Evolutionary conservation across 2,888 invertebrate genomes (phyloP), one percentile per base, ranked within the genome.

Genomic region (Pseudococcus jackbeardsleyi): DNA sequence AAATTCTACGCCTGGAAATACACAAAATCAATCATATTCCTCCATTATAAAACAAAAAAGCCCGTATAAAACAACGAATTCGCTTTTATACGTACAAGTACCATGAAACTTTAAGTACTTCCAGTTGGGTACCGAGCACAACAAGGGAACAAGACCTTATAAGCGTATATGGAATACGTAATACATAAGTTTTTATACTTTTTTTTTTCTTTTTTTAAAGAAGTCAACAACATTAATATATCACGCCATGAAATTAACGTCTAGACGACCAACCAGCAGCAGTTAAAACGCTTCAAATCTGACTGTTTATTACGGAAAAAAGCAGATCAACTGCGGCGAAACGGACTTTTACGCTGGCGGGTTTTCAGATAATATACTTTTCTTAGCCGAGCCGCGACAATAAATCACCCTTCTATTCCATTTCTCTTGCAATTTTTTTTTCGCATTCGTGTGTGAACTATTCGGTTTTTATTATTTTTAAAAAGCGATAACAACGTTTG

Each of bases 211-310:
- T 33, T 33, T 33, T 33, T 33, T 33, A 33, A 33, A 33, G 64
- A 86, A 86, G 64, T 86, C 64, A 86, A 64, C 68, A 86, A n/a
- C 85, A 33, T 68, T 86, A 86, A 86, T 86, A 86, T 86, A 86
- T 86, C 85, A 86, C 85, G 85, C 85, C 85, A 86, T 86, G 85
- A 86, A 86, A 68, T 86, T 68, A 64, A 64, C 86, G 86, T 85
- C 84, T 85, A 85, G 84, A 85, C 84, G 84, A 85, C 84, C 84
- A 85, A 85, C 84, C 54, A 54, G 84, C 84, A 50, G 50, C 48
- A 54, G 26, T 85, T 33, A 54, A 85, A 85, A 54, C 84, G 50
- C 84, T 85, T 85, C 84, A 85, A 85, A 85, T 85, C 84, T 50
- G 50, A 85, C 84, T 85, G 84, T 85, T 85, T 85, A 85, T 85